Evolutionary conservation across 2,888 invertebrate genomes (phyloP), one percentile per base, ranked within the genome.

Genomic region (Mactromeris polynyma): DNA sequence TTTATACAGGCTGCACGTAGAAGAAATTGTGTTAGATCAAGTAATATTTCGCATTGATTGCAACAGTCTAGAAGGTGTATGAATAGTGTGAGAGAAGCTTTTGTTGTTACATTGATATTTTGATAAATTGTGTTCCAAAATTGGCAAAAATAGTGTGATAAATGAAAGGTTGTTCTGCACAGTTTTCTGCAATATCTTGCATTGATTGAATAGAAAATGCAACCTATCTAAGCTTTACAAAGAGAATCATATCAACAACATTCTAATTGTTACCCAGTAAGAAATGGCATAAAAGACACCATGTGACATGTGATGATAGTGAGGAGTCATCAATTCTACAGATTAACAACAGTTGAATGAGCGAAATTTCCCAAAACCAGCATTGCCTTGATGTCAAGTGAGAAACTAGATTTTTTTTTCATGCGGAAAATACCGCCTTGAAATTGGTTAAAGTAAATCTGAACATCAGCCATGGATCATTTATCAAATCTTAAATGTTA

Each of bases 61-160:
- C 36, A 33, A 36, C 73, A 73, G 73, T 33, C 73, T 73, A 73
- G 73, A 33, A 73, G 73, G 33, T 31, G 73, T 33, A 36, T 36
- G 19, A 73, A 73, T 36, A 73, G 14, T 31, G 33, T 36, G 19
- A 33, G 73, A 33, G 14, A 73, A 36, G 31, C 36, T 33, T 36
- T 73, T 33, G 36, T 73, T 33, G 73, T 73, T 36, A 6, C 73
- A 36, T 33, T 73, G 73, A 73, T 73, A 33, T 73, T 73, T 73
- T 73, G 73, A 73, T 73, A 73, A 73, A 73, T 73, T 73, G 73
- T 36, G 73, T 33, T 73, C 36, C 36, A 36, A 73, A 73, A 73
- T 73, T 73, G 73, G 73, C 73, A 73, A 73, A 73, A 73, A 73
- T 73, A 33, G 36, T 33, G 19, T 73, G 73, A 73, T 73, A 73